Conservation (phyloP, 2,888 invertebrate species). For the Amblyjoppa proteus region DNA sequence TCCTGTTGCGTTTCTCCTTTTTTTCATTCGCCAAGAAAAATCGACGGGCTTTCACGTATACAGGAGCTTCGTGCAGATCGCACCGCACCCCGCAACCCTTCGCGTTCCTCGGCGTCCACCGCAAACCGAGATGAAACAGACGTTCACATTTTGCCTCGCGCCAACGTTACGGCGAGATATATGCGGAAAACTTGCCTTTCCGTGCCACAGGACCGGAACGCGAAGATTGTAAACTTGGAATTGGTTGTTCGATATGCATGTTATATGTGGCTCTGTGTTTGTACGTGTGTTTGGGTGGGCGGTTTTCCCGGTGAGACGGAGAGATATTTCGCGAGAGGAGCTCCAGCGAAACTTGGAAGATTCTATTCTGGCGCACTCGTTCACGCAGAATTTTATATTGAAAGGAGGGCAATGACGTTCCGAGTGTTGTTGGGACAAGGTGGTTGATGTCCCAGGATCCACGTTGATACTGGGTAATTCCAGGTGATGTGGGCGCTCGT, state of each 20-base stretch:
- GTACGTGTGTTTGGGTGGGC: neutral
- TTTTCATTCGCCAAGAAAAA: neutral
- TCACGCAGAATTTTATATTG: slow-evolving; percentile 19
- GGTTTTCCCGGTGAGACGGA: slow-evolving; percentile 5
- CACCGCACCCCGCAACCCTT: neutral
- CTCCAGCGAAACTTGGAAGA: slow-evolving; percentile 20
- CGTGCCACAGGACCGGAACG: slow-evolving; percentile 67
- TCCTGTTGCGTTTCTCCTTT: neutral
- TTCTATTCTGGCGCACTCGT: neutral
- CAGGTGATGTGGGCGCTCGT: too few relatives aligned
- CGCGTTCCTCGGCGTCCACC: neutral
- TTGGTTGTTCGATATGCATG: slow-evolving; percentile 72
- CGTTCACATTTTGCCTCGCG: slow-evolving; percentile 32
- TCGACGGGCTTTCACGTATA: neutral
- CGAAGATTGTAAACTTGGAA: slow-evolving; percentile 77
- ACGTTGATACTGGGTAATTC: neutral
- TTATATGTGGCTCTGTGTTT: neutral
- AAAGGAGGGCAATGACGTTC: slow-evolving; percentile 2
- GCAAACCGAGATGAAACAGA: slow-evolving; percentile 44
- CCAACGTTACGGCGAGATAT: slow-evolving; percentile 41
- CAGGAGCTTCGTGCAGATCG: slow-evolving; percentile 1
- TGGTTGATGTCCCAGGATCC: neutral
- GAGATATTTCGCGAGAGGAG: slow-evolving; percentile 31
- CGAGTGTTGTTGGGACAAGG: neutral
- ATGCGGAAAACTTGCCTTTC: slow-evolving; percentile 54